These are phyloP conservation scores for Balaeniceps rex DNA, from an alignment of 2,113 vertebrate species.

Conservation along the genomic window DNA sequence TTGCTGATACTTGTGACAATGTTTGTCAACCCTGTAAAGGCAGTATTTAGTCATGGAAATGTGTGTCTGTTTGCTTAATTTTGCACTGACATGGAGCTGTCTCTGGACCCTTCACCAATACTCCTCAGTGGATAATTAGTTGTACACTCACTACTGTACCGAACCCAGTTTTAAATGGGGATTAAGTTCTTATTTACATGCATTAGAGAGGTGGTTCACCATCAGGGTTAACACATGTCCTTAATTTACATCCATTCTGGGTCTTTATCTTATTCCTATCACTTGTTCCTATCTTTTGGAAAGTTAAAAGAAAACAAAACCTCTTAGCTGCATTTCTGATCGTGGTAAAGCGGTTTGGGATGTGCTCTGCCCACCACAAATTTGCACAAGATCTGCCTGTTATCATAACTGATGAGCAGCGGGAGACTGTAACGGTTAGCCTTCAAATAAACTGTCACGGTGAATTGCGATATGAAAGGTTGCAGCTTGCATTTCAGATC, in stretches of 20 bases:
- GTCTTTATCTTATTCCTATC: background rate
- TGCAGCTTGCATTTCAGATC: background rate
- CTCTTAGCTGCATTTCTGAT: background rate
- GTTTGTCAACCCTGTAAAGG: background rate
- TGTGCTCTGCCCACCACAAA: background rate
- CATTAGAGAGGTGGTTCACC: background rate
- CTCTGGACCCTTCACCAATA: background rate
- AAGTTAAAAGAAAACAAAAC: background rate
- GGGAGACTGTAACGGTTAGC: background rate
- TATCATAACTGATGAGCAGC: background rate
- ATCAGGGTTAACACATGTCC: background rate
- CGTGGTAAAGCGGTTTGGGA: background rate
- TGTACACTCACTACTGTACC: background rate
- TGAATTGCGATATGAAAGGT: background rate
- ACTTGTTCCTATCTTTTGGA: background rate
- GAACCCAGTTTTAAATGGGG: background rate
- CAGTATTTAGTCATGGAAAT: background rate
- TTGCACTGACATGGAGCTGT: background rate
- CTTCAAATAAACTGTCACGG: background rate
- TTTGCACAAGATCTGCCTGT: background rate
- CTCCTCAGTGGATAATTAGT: background rate
- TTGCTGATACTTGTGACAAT: background rate
- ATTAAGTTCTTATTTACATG: background rate
- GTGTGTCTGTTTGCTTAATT: background rate
- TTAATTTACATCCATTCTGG: background rate